These are phyloP conservation scores for Bibio marci DNA, from an alignment of 2,888 invertebrate genomes.

Conservation along the genomic window DNA sequence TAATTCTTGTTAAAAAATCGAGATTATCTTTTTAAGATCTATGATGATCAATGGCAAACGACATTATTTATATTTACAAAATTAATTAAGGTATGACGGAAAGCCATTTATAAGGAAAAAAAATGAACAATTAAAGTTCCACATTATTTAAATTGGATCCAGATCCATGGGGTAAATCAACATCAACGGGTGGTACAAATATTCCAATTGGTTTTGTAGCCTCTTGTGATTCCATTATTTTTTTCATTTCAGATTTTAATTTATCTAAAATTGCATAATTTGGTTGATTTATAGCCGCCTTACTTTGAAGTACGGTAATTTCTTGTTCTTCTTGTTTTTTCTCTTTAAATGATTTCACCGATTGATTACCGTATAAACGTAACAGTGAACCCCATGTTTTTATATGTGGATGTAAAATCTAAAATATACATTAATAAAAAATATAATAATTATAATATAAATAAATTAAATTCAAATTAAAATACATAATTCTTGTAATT, in stretches of 20 bases:
- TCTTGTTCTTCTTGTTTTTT: conserved; percentile 85
- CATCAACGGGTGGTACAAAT: conserved; percentile 42
- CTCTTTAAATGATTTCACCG: conserved; percentile 79
- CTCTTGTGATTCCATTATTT: conserved; percentile 46
- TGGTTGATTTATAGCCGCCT: conserved; percentile 77
- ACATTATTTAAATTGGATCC: conserved; percentile 65
- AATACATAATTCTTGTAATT: too few species aligned
- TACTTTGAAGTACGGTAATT: conserved; percentile 75
- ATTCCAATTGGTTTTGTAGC: conserved; percentile 44
- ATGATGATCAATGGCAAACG: too few species aligned
- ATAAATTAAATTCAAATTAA: too few species aligned
- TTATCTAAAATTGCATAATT: conserved; percentile 82
- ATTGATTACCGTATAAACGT: conserved; percentile 80
- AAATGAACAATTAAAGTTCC: conserved; percentile 35
- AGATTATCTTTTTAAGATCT: too few species aligned
- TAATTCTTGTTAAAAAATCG: too few species aligned
- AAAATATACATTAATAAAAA: too few species aligned
- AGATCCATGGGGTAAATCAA: conserved; percentile 49
- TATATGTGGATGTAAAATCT: conserved; percentile 87
- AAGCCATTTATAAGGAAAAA: too few species aligned
- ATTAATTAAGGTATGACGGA: too few species aligned
- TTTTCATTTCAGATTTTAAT: conserved; percentile 63
- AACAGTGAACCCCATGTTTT: conserved; percentile 87
- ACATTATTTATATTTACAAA: too few species aligned
- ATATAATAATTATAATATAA: conserved; percentile 3